phyloP scores from a whole-genome alignment of 2,888 invertebrate genomes.

The Ramazzottius varieornatus region DNA sequence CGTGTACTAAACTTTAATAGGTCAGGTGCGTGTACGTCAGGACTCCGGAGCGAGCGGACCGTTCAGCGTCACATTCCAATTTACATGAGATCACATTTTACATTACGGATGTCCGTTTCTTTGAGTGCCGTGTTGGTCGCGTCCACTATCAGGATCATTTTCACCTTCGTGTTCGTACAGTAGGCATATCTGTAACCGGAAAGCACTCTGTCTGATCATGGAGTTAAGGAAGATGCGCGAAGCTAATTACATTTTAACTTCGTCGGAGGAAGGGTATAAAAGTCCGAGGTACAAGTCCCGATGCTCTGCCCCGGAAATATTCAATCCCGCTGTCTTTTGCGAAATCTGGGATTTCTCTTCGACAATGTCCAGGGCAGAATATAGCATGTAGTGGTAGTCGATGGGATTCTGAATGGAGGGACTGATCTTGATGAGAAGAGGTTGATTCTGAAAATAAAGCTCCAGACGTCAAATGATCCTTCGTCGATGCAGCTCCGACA shows the following conservation, averaged over 20 bases:
- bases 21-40: too few species aligned
- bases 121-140: conserved; percentile 57
- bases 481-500: not conserved
- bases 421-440: conserved; percentile 1
- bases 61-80: too few species aligned
- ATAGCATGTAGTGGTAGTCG: not conserved
- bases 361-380: not conserved
- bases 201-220: too few species aligned
- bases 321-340: not conserved
- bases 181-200: conserved; percentile 39
- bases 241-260: not conserved
- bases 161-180: conserved; percentile 84
- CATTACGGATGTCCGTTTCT: conserved; percentile 76
- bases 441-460: not conserved
- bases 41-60: too few species aligned
- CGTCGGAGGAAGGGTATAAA: not conserved
- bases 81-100: too few species aligned
- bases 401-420: not conserved
- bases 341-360: not conserved
- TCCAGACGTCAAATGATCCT: not conserved
- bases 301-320: not conserved
- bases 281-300: not conserved
- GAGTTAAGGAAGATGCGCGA: too few species aligned
- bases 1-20: too few species aligned
- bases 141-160: conserved; percentile 71